Base-by-base conservation (phyloP, 1,140 invertebrate species). In the Bombus pascuorum region DNA sequence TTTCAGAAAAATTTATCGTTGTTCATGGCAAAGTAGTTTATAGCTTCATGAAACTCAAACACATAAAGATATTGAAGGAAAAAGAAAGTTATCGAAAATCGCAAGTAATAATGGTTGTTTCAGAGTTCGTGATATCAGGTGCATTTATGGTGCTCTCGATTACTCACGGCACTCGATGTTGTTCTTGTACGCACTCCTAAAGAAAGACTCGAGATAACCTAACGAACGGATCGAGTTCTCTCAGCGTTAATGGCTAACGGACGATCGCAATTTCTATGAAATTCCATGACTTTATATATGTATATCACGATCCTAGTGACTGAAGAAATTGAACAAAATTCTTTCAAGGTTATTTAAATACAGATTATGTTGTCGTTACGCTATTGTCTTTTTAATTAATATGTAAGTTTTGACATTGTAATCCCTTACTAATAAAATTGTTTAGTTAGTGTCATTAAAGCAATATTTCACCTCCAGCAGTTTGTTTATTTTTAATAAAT, bases 141-240 rank as follows among this genome's bases (percentile, higher is more conserved):
- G 57, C 70, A 75, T 62, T 77, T n/a, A 62, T 34, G 34, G 13
- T 42, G 57, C 80, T 80, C 65, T 80, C 80, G 80, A 83, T 89
- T 86, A 88, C 83, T 78, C 85, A 70, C 65, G 62, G 79, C 79
- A 70, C 70, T 89, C 87, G 37, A 42, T 65, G 42, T 39, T 87
- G 71, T 83, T 76, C 39, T 66, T 76, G 68, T 53, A 44, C 68
- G n/a, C 25, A 73, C 65, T 47, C 1, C 44, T 66, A 72, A 44
- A 73, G 47, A 53, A 62, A 75, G 42, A 37, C 47, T 89, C 39
- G 65, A 59, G 86, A 90, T 89, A 90, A 90, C 85, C 62, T 89
- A 53, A 90, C 82, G 87, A 89, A 80, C 73, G 75, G 85, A 82
- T 90, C 85, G 85, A 80, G 78, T 87, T 87, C 65, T 75, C 85